Conservation (phyloP, 2,888 invertebrate species). For the Stenichneumon culpator region DNA sequence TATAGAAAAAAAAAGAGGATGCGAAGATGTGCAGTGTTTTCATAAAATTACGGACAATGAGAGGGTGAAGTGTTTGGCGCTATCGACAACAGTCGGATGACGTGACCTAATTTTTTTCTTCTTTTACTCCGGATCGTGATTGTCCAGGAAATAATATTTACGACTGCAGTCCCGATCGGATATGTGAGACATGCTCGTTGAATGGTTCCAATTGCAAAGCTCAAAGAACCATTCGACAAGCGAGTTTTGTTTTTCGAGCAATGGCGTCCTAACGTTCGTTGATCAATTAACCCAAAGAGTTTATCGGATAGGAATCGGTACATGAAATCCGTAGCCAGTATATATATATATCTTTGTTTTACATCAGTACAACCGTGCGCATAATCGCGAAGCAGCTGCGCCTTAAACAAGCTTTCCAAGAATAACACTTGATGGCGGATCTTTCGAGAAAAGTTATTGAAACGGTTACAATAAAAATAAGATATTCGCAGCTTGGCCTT, state of each 20-base stretch:
- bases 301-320: too few species aligned
- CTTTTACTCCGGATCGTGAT: too few species aligned
- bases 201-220: too few species aligned
- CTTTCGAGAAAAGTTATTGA: not conserved
- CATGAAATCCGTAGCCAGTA: not conserved
- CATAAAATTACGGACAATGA: not conserved
- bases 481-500: not conserved
- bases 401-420: not conserved
- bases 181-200: too few species aligned
- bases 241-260: too few species aligned
- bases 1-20: not conserved
- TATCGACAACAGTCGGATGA: not conserved
- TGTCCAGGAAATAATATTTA: too few species aligned
- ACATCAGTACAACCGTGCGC: not conserved
- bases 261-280: too few species aligned
- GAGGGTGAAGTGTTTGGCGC: not conserved
- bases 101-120: too few species aligned
- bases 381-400: not conserved
- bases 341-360: not conserved
- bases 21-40: not conserved
- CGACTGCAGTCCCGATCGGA: too few species aligned
- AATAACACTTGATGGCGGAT: not conserved
- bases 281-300: too few species aligned
- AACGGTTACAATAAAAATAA: constrained; percentile 5
- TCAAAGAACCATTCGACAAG: too few species aligned